Base-by-base conservation (phyloP, 2,113 vertebrate genomes). In the Recurvirostra avosetta region DNA sequence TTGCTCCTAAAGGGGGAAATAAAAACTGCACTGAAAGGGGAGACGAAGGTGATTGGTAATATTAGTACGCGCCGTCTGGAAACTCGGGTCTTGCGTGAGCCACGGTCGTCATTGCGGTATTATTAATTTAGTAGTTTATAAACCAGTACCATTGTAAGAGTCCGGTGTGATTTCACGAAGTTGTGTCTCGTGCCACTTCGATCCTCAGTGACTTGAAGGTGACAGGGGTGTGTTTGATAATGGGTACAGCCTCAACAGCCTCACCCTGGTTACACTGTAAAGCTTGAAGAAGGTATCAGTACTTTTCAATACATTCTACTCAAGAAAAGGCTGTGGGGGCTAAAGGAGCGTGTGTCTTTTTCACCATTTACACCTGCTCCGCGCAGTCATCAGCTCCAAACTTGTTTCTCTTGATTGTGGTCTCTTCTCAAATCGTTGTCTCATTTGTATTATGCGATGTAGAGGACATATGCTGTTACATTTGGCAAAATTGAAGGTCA, bases 371-470 rank as follows among this genome's bases (percentile, higher is more conserved):
- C 11, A 45, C 18, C 2, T 8, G 4, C 3, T 2, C 4, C 15
- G 6, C 9, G 22, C 41, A 47, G 14, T 38, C 27, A 18, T 27
- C 4, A 9, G 5, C 55, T 81, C 56, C 32, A 26, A 50, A 45
- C 50, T 25, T 25, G 3, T 38, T 80, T 74, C 16, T 84, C 32
- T 47, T 50, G 18, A 0, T 21, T 26, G 26, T 65, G 26, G 9
- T 65, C 58, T 62, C 7, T 62, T 70, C 17, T 53, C 29, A 71
- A 20, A 17, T 62, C 3, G 2, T 7, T 17, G 7, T 45, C 11
- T 8, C 2, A 0, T 30, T 63, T 62, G 7, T 56, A 3, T 26
- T 58, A 1, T 21, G 9, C 2, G 10, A 38, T 16, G 1, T 11
- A n/a, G 15, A 61, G 21, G 74, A 25, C 4, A 5, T 32, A 18